phyloP scores from a whole-genome alignment of 2,888 invertebrate species.

The Piscicola geometra region DNA sequence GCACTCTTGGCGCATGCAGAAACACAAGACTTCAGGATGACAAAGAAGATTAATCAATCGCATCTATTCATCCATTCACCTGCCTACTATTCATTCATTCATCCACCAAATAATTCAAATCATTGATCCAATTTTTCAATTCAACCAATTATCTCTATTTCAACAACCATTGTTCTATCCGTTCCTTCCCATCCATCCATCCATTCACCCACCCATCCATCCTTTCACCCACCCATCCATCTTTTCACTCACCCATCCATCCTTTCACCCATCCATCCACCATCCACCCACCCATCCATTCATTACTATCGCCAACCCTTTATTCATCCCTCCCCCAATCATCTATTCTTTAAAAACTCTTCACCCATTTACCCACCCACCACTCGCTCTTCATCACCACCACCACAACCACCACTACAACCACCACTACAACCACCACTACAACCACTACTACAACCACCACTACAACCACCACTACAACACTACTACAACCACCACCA shows the following conservation, averaged over 20 bases:
- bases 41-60: no score
- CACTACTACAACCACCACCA: no score
- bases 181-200: neutral
- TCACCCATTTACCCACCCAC: neutral
- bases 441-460: neutral
- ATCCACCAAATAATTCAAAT: neutral
- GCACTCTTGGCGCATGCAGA: no score
- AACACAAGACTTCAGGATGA: no score
- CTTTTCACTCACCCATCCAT: neutral
- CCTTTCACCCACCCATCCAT: no score
- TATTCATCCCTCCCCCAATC: neutral
- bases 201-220: neutral
- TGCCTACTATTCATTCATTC: neutral
- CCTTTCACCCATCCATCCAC: neutral
- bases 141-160: neutral
- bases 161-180: neutral
- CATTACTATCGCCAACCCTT: neutral
- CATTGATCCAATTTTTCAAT: neutral
- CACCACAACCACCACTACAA: neutral
- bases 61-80: neutral
- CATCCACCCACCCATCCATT: neutral
- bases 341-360: neutral
- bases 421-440: neutral
- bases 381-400: neutral
- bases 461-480: no score